A percentile compares a stretch with the other conserved stretches of the same genome.
These are phyloP conservation scores for Drosophila murphyi DNA, from an alignment of 1,140 invertebrate genomes.

Conservation along the genomic window DNA sequence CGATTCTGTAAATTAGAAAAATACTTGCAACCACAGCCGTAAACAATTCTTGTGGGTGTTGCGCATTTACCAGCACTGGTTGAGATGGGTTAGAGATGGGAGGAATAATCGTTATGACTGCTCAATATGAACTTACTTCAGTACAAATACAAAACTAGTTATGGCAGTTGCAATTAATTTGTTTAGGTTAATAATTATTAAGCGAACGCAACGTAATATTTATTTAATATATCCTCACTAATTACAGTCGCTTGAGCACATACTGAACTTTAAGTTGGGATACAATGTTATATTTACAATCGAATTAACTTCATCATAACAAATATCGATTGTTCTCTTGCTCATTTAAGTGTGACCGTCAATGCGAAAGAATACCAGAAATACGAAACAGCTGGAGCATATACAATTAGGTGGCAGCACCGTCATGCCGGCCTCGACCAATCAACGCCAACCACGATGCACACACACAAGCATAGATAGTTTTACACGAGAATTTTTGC, in stretches of 20 bases:
- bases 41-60: not conserved
- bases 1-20: not conserved
- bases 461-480: conserved; percentile 67
- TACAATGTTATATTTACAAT: not conserved
- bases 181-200: not conserved
- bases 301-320: not conserved
- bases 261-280: too few relatives aligned
- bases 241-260: too few relatives aligned
- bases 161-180: not conserved
- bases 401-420: conserved; percentile 31
- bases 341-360: conserved; percentile 14
- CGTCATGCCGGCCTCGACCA: conserved; percentile 52
- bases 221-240: too few relatives aligned
- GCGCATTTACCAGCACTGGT: conserved; percentile 3
- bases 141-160: not conserved
- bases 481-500: conserved; percentile 55
- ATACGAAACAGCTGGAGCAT: conserved; percentile 45
- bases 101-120: not conserved
- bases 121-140: not conserved
- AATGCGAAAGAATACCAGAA: conserved; percentile 7
- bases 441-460: conserved; percentile 71
- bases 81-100: conserved; percentile 2
- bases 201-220: too few relatives aligned
- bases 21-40: not conserved
- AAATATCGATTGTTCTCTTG: not conserved